Evolutionary conservation across 2,113 vertebrate species (phyloP).

Genomic region (Nerophis lumbriciformis): DNA sequence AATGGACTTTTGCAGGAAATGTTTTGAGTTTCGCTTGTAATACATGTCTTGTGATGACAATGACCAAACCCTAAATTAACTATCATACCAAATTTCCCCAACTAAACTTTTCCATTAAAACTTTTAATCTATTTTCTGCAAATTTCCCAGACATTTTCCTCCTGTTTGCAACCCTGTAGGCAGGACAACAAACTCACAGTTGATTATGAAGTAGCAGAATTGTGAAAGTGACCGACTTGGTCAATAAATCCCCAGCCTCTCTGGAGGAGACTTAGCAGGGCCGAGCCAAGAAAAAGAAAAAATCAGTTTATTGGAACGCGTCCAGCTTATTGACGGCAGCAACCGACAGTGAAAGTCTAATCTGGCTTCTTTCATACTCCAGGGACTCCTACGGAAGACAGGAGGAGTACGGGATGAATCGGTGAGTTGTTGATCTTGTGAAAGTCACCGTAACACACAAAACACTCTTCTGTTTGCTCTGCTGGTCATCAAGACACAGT

Average conservation of each 20-base stretch:
- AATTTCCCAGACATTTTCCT: not conserved
- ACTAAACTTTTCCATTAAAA: not conserved
- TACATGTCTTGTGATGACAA: too few species aligned
- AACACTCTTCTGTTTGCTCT: conserved; percentile 25
- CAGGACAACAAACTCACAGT: not conserved
- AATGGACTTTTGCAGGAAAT: too few species aligned
- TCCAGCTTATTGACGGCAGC: conserved; percentile 39
- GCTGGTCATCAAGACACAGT: conserved; percentile 20
- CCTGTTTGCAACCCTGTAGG: not conserved
- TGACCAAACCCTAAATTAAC: too few species aligned
- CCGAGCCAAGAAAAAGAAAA: too few species aligned
- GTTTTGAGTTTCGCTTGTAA: too few species aligned
- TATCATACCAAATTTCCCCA: not conserved
- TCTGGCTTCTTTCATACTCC: conserved; percentile 43
- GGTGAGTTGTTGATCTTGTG: conserved; percentile 61
- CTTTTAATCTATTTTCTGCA: too few species aligned
- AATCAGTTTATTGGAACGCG: conserved; percentile 19
- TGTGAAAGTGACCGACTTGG: conserved; percentile 21
- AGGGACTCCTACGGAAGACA: conserved; percentile 41
- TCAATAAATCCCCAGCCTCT: conserved; percentile 32
- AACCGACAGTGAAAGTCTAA: conserved; percentile 38
- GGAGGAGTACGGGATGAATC: conserved; percentile 45
- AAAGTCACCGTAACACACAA: conserved; percentile 12
- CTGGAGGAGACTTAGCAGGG: conserved; percentile 24
- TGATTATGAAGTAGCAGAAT: conserved; percentile 3